These are phyloP conservation scores for honey bee (Apis mellifera) DNA, from an alignment of 1,140 invertebrate species.

Conservation along the genomic window DNA sequence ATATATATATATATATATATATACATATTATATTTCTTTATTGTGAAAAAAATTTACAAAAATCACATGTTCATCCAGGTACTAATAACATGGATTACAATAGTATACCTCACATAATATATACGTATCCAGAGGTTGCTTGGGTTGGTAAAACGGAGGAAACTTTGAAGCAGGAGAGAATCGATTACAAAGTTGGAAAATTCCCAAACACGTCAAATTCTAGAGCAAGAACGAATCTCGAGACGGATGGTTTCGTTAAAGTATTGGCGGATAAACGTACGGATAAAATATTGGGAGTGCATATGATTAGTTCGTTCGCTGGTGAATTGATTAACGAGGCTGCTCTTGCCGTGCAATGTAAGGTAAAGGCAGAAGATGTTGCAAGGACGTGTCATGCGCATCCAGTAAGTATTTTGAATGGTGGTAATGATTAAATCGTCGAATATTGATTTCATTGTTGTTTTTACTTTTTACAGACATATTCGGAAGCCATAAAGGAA, in stretches of 20 bases:
- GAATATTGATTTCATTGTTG: neutral
- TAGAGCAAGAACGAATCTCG: constrained; percentile 98
- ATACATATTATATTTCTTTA: too few relatives aligned
- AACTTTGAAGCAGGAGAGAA: constrained; percentile 96
- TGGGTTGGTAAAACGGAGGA: constrained; percentile 99
- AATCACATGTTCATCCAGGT: constrained; percentile 75
- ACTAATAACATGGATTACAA: constrained; percentile 99
- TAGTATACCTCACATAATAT: constrained; percentile 98
- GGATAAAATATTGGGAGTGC: constrained; percentile 97
- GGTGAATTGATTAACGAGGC: constrained; percentile 99
- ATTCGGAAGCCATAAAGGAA: constrained; percentile 98
- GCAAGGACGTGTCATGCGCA: constrained; percentile 99
- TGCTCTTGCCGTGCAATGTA: constrained; percentile 99
- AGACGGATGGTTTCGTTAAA: constrained; percentile 99
- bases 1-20: too few relatives aligned
- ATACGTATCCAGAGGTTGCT: constrained; percentile 99
- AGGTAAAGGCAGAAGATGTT: constrained; percentile 98
- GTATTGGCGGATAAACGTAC: constrained; percentile 96
- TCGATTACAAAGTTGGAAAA: constrained; percentile 97
- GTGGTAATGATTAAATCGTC: neutral
- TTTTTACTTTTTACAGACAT: constrained; percentile 88
- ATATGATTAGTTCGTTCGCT: constrained; percentile 97
- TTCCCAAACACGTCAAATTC: constrained; percentile 99
- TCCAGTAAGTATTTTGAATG: constrained; percentile 88
- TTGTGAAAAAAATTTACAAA: neutral